phyloP scores from a whole-genome alignment of 2,797 vertebrate species.

The Ibycter americanus region DNA sequence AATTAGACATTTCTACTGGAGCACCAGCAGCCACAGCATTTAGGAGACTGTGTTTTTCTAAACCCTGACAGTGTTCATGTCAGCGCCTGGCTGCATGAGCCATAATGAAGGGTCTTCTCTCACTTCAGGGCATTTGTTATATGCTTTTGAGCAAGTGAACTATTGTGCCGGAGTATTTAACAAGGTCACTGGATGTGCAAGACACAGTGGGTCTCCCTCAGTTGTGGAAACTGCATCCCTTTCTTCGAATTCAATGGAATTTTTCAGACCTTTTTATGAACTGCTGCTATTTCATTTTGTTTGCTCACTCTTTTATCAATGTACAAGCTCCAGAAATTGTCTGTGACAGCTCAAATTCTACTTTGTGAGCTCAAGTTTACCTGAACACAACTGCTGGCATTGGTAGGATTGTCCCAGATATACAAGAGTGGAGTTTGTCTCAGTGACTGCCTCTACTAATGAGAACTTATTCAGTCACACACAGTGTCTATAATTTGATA shows the following conservation, averaged over 20 bases:
- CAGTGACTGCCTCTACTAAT: conserved; percentile 1
- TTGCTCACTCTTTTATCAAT: background rate
- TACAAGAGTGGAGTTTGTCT: background rate
- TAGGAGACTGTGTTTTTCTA: background rate
- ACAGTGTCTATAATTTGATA: background rate
- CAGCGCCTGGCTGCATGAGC: background rate
- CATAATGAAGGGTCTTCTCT: background rate
- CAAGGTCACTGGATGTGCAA: background rate
- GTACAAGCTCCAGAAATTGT: background rate
- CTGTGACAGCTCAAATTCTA: conserved; percentile 3
- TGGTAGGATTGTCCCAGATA: background rate
- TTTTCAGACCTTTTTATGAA: background rate
- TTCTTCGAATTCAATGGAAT: background rate
- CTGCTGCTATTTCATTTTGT: background rate
- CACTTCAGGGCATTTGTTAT: background rate
- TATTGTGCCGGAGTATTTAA: background rate
- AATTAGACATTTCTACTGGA: background rate
- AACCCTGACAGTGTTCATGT: background rate
- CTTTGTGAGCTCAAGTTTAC: conserved; percentile 14
- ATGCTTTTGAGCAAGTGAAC: background rate
- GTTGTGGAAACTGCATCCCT: background rate
- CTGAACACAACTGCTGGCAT: background rate
- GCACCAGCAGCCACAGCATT: background rate
- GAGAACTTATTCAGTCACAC: background rate
- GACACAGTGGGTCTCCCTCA: background rate